phyloP scores from a whole-genome alignment of 2,888 invertebrate genomes.

The Lasius platythorax region DNA sequence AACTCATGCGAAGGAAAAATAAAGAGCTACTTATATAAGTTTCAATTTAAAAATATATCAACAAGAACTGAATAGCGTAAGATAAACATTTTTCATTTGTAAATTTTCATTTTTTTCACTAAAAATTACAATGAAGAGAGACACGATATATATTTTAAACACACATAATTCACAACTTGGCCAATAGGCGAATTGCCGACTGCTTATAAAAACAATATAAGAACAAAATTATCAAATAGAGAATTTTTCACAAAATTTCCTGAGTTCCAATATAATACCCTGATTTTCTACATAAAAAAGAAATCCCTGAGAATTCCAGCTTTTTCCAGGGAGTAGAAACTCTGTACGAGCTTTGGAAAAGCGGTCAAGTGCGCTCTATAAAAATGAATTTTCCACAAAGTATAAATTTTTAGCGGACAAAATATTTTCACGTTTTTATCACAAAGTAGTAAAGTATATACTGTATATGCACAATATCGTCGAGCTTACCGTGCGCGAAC shows the following conservation, averaged over 20 bases:
- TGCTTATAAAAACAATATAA: not conserved
- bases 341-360: not conserved
- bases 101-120: not conserved
- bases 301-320: not conserved
- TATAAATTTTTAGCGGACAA: not conserved
- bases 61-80: not conserved
- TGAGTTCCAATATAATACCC: not conserved
- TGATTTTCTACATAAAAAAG: no score
- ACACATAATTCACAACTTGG: no score
- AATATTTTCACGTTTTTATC: constrained; percentile 4
- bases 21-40: not conserved
- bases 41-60: not conserved
- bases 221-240: not conserved
- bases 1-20: not conserved
- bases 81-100: not conserved
- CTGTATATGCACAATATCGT: not conserved
- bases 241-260: not conserved
- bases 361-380: not conserved
- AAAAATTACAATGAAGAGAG: not conserved
- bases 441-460: not conserved
- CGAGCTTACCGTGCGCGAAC: not conserved
- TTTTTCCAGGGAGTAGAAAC: not conserved
- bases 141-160: not conserved
- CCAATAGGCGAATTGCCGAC: no score
- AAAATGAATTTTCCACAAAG: not conserved